phyloP scores from a whole-genome alignment of 2,797 vertebrate species.

The Lithobates pipiens region DNA sequence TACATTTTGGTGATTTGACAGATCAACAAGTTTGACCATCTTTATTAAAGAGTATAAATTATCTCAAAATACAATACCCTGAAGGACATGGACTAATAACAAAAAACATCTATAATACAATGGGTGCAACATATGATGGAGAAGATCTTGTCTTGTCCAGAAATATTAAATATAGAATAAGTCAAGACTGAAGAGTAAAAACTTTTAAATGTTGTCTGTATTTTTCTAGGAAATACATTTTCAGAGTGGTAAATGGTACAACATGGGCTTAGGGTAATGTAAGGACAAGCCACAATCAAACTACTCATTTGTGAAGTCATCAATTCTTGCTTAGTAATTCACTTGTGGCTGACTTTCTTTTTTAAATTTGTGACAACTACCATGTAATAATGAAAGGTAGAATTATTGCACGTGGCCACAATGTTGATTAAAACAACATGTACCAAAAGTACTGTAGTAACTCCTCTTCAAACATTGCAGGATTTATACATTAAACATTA shows the following conservation, averaged over 20 bases:
- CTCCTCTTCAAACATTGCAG: background rate
- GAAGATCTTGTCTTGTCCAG: no score
- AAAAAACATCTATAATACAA: no score
- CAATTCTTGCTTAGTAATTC: conserved; percentile 6
- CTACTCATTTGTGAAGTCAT: background rate
- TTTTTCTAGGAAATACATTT: background rate
- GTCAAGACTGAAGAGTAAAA: no score
- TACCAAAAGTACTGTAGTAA: background rate
- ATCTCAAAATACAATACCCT: no score
- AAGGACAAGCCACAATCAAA: conserved; percentile 24
- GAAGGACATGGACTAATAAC: no score
- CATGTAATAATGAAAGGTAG: background rate
- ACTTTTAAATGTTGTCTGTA: background rate
- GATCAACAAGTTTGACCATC: no score
- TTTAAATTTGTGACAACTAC: background rate
- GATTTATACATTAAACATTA: no score
- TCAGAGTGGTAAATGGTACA: background rate
- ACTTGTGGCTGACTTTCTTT: background rate
- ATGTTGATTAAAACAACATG: background rate
- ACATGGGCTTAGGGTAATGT: background rate
- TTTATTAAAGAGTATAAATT: no score
- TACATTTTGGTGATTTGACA: no score
- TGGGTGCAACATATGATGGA: no score
- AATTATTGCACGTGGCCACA: background rate
- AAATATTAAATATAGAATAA: no score